Evolutionary conservation across 2,888 invertebrate species (phyloP), one percentile per base, ranked within the genome.

Genomic region (Habroteleia sp.): DNA sequence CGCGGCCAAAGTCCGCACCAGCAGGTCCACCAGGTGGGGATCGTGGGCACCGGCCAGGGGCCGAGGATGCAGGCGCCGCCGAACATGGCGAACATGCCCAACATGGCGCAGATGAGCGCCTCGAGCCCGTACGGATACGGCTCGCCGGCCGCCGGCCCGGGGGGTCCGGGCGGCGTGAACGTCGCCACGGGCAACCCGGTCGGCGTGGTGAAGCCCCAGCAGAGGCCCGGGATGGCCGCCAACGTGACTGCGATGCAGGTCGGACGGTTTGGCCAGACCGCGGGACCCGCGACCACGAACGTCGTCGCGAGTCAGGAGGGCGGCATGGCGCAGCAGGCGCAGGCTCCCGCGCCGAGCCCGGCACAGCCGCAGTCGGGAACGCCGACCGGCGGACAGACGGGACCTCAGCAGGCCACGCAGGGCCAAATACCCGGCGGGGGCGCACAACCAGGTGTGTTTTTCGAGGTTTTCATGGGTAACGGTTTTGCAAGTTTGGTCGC

Each of bases 301-400:
- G 91, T 89, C 79, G 86, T 88, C 78, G 90, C 89, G 48, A 92
- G 91, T 73, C 92, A 91, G 80, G 93, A 92, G 76, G 91, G 91
- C 50, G 92, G 93, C 33, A 92, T 93, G 88, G 93, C 93, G 2
- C 92, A 91, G 74, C 93, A 93, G 84, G 93, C 94, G 14, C 94
- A 94, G 82, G 94, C 93, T 11, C 93, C 95, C 44, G 94, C 94
- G 25, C 93, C 94, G 29, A 93, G 94, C 37, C 94, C 94, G 27
- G 93, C 93, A 79, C 94, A 94, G 78, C 94, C 94, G 6, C 94
- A 94, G 79, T 93, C 94, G 44, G 93, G 94, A 3, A 93, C 94
- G 31, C 94, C 92, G 1, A 90, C 90, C 35, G 91, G 92, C 8
- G 90, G 91, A 10, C 92, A 92, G 82, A 91, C 92, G 0, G 92